These are phyloP conservation scores for Meta bourneti DNA, from an alignment of 2,888 invertebrate species.

Conservation along the genomic window DNA sequence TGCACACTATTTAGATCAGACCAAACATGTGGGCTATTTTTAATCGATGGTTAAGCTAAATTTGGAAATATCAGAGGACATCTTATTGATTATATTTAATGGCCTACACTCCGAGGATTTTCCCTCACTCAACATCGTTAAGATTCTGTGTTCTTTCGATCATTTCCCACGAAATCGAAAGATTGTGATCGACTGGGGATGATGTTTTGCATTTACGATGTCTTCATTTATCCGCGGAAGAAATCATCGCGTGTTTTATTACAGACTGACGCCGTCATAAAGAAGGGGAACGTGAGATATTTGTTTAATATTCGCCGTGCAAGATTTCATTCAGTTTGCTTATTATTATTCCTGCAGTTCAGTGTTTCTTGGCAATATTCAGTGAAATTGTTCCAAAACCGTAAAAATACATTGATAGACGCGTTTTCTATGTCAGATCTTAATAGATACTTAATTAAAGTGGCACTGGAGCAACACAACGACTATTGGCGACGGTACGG, in stretches of 20 bases:
- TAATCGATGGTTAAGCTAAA: conserved; percentile 25
- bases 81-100: conserved; percentile 12
- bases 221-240: not conserved
- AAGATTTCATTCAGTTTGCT: too few species aligned
- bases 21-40: not conserved
- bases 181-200: not conserved
- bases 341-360: too few species aligned
- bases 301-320: too few species aligned
- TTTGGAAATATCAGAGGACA: conserved; percentile 12
- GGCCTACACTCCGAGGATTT: not conserved
- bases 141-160: not conserved
- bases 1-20: not conserved
- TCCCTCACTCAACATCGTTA: not conserved
- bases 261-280: not conserved
- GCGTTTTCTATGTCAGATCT: too few species aligned
- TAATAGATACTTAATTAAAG: too few species aligned
- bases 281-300: not conserved
- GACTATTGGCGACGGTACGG: too few species aligned
- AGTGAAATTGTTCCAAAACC: too few species aligned
- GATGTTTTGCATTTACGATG: not conserved
- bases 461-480: too few species aligned
- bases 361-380: too few species aligned
- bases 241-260: not conserved
- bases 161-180: not conserved
- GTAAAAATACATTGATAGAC: too few species aligned